Percentiles rank a stretch among this genome's conserved stretches.
These are phyloP conservation scores for Micromussa lordhowensis DNA, from an alignment of 92 coral and sea anemone species.

Conservation along the genomic window DNA sequence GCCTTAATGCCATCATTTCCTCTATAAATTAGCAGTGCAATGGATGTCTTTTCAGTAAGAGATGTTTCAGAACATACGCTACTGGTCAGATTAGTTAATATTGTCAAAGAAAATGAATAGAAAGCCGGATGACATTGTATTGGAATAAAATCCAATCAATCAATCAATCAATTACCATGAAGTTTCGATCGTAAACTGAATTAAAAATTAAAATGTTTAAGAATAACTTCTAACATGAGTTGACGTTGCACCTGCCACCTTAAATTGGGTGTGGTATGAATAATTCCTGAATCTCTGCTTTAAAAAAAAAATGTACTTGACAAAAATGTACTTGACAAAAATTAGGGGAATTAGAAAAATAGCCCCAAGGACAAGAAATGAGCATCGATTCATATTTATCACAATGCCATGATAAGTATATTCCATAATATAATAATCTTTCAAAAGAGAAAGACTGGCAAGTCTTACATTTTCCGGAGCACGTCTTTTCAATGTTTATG, in stretches of 20 bases:
- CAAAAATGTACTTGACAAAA: no score
- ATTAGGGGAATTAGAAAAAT: neutral
- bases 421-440: neutral
- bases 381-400: neutral
- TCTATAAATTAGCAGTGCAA: neutral
- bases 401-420: neutral
- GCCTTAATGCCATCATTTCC: neutral
- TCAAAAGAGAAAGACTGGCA: neutral
- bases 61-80: neutral
- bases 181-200: neutral
- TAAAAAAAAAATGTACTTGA: neutral
- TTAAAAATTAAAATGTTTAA: neutral
- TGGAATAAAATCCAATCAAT: neutral
- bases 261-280: conserved; percentile 6
- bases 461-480: neutral
- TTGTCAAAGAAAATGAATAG: neutral
- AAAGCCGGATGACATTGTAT: neutral
- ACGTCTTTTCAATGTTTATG: neutral
- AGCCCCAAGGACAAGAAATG: neutral
- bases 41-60: neutral
- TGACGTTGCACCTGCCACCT: conserved; percentile 1
- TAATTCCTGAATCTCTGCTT: neutral
- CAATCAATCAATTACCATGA: neutral
- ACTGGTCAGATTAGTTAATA: neutral
- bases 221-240: neutral